Evolutionary conservation across 2,888 invertebrate genomes (phyloP), one percentile per base, ranked within the genome.

Genomic region (Coenonympha glycerion): DNA sequence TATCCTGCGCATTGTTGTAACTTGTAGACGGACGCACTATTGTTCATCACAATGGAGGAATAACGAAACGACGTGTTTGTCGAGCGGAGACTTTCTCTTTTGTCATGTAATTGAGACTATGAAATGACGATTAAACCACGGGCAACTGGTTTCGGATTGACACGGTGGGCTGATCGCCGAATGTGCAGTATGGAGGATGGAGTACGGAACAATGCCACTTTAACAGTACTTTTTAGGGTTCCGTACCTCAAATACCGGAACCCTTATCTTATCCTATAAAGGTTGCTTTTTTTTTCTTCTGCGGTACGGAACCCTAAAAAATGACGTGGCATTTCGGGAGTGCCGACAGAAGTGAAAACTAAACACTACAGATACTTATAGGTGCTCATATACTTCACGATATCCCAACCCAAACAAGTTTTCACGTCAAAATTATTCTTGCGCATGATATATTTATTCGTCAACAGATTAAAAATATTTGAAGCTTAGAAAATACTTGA

Each of bases 41-140:
- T 75, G 75, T 75, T 71, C 64, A 56, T 62, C 59, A 78, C 76
- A 76, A 78, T 73, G 56, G 58, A 60, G 55, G 62, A 63, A 66
- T 72, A 70, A 69, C 65, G 65, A 68, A 66, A 69, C 65, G 61
- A 59, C 63, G 62, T 66, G 69, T 69, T 70, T 66, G 59, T 62
- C 58, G 57, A 60, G 62, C 52, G 59, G 57, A 68, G 72, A 69
- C 73, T 74, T 55, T 55, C 55, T 49, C 50, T 50, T 50, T 53
- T 56, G 31, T 31, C n/a, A 39, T 41, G 41, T 31, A 49, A 53
- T 49, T 49, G 41, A 53, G 42, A 49, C 31, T 44, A 36, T 19
- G 18, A 45, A 37, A 49, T 49, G 37, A 42, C 41, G 42, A 49
- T 39, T 42, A 47, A 37, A 46, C 31, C 42, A 53, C 45, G 40